phyloP scores from a whole-genome alignment of 2,888 invertebrate species.

The Rhagonycha fulva region DNA sequence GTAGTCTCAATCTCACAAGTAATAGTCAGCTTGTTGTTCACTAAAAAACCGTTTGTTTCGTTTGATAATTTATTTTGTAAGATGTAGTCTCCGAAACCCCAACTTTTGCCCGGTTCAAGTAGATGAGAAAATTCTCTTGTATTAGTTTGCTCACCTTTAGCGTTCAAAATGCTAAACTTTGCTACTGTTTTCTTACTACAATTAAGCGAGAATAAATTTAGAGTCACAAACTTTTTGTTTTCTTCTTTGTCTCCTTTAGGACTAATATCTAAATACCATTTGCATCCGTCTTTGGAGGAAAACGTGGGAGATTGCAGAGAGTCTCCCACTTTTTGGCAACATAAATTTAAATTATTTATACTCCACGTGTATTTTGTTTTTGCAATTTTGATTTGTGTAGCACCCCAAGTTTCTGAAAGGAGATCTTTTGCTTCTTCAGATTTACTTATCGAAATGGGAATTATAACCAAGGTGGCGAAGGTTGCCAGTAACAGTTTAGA shows the following conservation, averaged over 20 bases:
- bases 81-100: neutral
- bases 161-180: neutral
- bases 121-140: rapidly evolving
- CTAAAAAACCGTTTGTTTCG: neutral
- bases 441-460: neutral
- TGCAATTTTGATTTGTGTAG: neutral
- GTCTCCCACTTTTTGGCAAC: neutral
- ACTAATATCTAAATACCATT: neutral
- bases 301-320: neutral
- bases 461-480: neutral
- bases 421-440: neutral
- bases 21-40: neutral
- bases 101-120: neutral
- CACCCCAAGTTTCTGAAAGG: neutral
- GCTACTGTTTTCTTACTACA: neutral
- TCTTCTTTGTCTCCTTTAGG: neutral
- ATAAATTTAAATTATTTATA: neutral
- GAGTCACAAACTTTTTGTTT: neutral
- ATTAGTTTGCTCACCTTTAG: neutral
- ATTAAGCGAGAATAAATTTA: neutral
- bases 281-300: neutral
- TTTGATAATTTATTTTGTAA: neutral
- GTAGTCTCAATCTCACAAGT: neutral
- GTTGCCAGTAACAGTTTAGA: neutral
- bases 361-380: neutral